Evolutionary conservation across 2,888 invertebrate genomes (phyloP), one percentile per base, ranked within the genome.

Genomic region (Orthosia gothica): DNA sequence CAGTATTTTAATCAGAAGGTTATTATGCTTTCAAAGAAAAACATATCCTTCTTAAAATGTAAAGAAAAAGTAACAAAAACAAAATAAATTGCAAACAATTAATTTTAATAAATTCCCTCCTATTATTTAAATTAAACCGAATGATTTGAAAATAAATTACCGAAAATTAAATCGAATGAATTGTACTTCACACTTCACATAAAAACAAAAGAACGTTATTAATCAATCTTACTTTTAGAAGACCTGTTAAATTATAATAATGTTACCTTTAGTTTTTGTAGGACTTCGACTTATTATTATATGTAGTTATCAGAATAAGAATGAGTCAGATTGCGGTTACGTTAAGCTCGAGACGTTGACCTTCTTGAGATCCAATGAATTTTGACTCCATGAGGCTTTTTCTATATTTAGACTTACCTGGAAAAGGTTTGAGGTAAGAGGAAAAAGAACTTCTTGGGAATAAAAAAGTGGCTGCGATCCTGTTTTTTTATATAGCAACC

Each of bases 291-390:
- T 71, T 70, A 64, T 62, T 57, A 63, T n/a, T 40, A 62, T 49
- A 20, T 67, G 70, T 61, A 78, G 71, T 77, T 77, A 72, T 77
- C 54, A 55, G 77, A 83, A 86, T 63, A 69, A 45, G 58, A 55
- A 68, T 86, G 87, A 87, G 81, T 86, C 86, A 86, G 26, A 55
- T 40, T 52, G 58, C 70, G 70, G 61, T 75, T 75, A 74, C 61
- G n/a, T 45, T 57, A 58, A 80, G 66, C 74, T 65, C 58, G 58
- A 85, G 75, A 70, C 86, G 62, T 79, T 87, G 85, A 86, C 85
- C 85, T 72, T 79, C 54, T 75, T 74, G 52, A 67, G 80, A 76
- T 79, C 69, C 66, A 79, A 67, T 84, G 65, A 69, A 54, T 79
- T 63, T 50, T 52, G 54, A 55, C 58, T 65, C 62, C 77, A 59